These are phyloP conservation scores for Exocentrus adspersus DNA, from an alignment of 2,888 invertebrate genomes.

Conservation along the genomic window DNA sequence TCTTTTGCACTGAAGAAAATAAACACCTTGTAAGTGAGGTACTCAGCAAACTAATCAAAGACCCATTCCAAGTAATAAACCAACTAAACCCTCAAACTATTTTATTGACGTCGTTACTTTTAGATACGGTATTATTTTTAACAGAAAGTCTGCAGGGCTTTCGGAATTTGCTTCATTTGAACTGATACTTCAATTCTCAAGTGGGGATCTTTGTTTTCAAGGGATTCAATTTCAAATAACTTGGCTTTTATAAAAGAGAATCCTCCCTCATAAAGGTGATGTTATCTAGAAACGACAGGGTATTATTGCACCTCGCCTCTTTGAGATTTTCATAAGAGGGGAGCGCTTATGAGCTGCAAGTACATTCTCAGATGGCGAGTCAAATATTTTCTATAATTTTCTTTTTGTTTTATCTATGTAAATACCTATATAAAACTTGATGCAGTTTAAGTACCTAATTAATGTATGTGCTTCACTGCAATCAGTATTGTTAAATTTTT, in stretches of 20 bases:
- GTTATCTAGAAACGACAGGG: conserved; percentile 22
- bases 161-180: conserved; percentile 23
- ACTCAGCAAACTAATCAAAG: too few relatives aligned
- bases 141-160: conserved; percentile 7
- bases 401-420: too few relatives aligned
- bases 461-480: too few relatives aligned
- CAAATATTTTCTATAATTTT: too few relatives aligned
- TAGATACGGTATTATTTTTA: conserved; percentile 8
- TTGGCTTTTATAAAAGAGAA: conserved; percentile 36
- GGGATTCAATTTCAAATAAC: conserved; percentile 41
- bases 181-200: conserved; percentile 26
- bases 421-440: too few relatives aligned
- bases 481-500: too few relatives aligned
- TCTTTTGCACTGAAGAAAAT: too few relatives aligned
- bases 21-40: too few relatives aligned
- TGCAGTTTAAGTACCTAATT: too few relatives aligned
- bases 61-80: too few relatives aligned
- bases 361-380: conserved; percentile 18
- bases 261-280: conserved; percentile 31
- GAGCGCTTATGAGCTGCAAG: conserved; percentile 24
- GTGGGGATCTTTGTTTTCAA: conserved; percentile 37
- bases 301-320: conserved; percentile 34
- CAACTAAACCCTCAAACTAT: neutral
- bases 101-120: neutral
- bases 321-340: conserved; percentile 27